Base-by-base conservation (phyloP, 2,113 vertebrate genomes). In the Paracanthobrama guichenoti region DNA sequence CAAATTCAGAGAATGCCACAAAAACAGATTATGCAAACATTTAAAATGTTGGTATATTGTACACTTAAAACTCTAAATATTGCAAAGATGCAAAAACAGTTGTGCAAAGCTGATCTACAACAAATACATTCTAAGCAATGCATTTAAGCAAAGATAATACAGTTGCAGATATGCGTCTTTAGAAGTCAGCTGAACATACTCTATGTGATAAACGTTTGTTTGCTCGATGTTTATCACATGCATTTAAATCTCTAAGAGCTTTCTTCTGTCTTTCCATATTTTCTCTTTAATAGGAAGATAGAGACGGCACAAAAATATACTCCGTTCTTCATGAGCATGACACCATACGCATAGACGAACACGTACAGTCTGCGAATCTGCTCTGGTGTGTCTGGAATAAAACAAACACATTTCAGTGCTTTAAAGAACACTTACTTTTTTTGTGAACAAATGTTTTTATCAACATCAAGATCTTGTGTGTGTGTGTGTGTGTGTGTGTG, bases 291-390 rank as follows among this genome's bases (percentile, higher is more conserved):
- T 16, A 86, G 76, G 44, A 84, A 31, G 5, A 88, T 35, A 31
- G 16, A 76, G 14, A 86, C 50, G 6, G 20, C 55, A 6, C 18
- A 39, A 28, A 84, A 88, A 72, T 84, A 88, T 7, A 88, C 1
- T 3, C 66, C 18, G 7, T 83, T 86, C 53, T 88, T 88, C 60
- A 86, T 35, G 31, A 88, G 39, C 81, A 86, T 46, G 35, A 69
- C 35, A 46, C 16, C 48, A 44, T 88, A 88, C 4, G 62, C 67
- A 22, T 81, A 35, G 39, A 64, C 42, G 39, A 88, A 85, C 60
- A 88, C 62, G 11, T 46, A 11, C 60, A 77, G 53, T 1, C 66
- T 80, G 2, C 22, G 69, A 1, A 11, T 67, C 7, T 67, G 2
- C 6, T 83, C 75, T 1, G 50, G 14, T n/a, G 59, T 39, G 11